These are phyloP conservation scores for Rhodinocichla rosea DNA, from an alignment of 2,113 vertebrate species.

Conservation along the genomic window DNA sequence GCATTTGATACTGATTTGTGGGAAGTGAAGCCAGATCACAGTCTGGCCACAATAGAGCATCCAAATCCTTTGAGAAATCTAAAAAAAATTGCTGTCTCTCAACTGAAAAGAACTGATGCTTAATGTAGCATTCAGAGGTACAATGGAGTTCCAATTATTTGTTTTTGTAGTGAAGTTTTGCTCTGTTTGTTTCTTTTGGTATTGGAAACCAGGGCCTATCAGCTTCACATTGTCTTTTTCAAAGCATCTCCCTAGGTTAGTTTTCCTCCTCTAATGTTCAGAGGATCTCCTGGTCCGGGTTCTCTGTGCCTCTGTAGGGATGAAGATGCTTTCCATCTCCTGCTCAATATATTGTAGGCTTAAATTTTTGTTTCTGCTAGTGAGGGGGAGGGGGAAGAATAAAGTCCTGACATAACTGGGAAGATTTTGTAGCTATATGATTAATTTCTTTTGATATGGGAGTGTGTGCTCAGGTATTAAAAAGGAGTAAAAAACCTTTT, in stretches of 20 bases:
- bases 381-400: neutral
- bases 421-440: neutral
- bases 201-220: neutral
- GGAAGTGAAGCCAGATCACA: constrained; percentile 52
- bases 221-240: neutral
- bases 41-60: constrained; percentile 36
- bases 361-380: neutral
- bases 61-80: constrained; percentile 44
- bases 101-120: neutral
- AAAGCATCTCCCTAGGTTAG: neutral
- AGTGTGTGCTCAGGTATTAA: neutral
- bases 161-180: neutral
- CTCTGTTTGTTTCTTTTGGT: neutral
- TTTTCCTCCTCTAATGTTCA: neutral
- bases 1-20: constrained; percentile 60
- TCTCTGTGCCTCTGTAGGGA: neutral
- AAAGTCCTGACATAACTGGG: neutral
- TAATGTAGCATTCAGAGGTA: neutral
- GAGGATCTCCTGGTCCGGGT: neutral
- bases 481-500: neutral
- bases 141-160: neutral
- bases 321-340: neutral
- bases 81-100: neutral
- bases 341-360: neutral
- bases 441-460: neutral